Base-by-base conservation (phyloP, 2,797 vertebrate genomes). In the Psittacula echo region DNA sequence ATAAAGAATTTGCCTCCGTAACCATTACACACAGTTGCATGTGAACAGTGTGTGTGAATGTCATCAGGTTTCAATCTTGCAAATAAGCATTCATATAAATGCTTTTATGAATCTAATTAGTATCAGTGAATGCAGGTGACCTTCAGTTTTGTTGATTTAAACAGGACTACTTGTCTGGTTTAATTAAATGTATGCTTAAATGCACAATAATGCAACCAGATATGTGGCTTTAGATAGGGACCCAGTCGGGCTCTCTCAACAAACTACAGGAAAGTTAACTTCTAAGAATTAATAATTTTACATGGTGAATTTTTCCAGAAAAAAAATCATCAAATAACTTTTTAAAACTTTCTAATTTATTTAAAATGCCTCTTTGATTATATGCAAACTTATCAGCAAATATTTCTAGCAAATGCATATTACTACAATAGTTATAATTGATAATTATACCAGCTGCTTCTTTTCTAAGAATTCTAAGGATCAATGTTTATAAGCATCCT, bases 71-170 rank as follows among this genome's bases (percentile, higher is more conserved):
- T 92, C 76, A 79, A 51, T 87, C 26, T 45, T 90, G 45, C 29
- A 96, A 91, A 89, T 67, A 94, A 79, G 9, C 66, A 87, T 65
- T 87, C 68, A 85, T 89, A 87, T 76, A 89, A 94, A 82, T 74
- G 22, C 91, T 71, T 90, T 94, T 74, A 68, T 93, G 91, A 93
- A 94, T 94, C 89, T 66, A 64, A 95, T 95, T 94, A 96, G 30
- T 89, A 78, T 87, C 91, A 90, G 18, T 83, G 60, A 85, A 83
- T 58, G 81, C 94, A 94, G 88, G 78, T 96, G 95, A 96, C 84
- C 95, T 84, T 90, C 76, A 71, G 51, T 58, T 94, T 53, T 17
- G 37, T 93, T 95, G 88, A 96, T 94, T 96, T 96, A 91, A 93
- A 85, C 44, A 87, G 24, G 68, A 79, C 61, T 90, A 74, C 61